Percentiles rank a stretch among this genome's conserved stretches.
phyloP scores from a whole-genome alignment of 2,797 vertebrate species.

The Geotrypetes seraphini region DNA sequence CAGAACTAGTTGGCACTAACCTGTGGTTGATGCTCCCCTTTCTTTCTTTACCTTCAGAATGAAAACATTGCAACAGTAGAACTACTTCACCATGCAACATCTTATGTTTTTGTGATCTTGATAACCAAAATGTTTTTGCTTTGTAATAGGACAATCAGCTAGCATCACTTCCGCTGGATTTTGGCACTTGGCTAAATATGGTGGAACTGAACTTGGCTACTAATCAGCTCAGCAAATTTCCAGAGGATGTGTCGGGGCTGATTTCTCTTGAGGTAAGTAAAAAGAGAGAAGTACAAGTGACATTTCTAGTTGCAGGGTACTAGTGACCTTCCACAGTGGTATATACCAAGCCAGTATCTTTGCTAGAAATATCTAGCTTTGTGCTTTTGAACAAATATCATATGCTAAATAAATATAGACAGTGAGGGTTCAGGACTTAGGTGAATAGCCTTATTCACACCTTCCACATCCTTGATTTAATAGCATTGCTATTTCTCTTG shows the following conservation, averaged over 20 bases:
- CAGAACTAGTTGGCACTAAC: too few relatives aligned
- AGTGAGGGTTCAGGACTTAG: not conserved
- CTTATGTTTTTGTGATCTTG: too few relatives aligned
- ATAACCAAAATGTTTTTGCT: too few relatives aligned
- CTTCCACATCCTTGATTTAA: too few relatives aligned
- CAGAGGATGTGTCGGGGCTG: constrained; percentile 91
- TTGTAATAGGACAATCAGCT: constrained; percentile 90
- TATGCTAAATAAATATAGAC: not conserved
- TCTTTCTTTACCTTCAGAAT: too few relatives aligned
- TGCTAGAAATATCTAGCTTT: too few relatives aligned
- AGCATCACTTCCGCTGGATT: constrained; percentile 93
- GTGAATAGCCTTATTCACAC: not conserved
- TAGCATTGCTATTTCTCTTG: too few relatives aligned
- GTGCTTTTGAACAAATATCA: rapidly evolving
- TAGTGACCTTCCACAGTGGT: not conserved
- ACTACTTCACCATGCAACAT: too few relatives aligned
- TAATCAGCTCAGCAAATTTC: constrained; percentile 96
- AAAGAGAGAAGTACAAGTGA: not conserved
- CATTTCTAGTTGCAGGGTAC: not conserved
- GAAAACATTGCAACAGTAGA: too few relatives aligned
- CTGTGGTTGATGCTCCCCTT: too few relatives aligned
- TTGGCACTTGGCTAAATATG: constrained; percentile 98
- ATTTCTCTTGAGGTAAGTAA: constrained; percentile 83
- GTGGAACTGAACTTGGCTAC: constrained; percentile 96
- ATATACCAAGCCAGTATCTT: not conserved